Evolutionary conservation across 1,140 invertebrate species (phyloP).

Genomic region (Bombus sibiricus): DNA sequence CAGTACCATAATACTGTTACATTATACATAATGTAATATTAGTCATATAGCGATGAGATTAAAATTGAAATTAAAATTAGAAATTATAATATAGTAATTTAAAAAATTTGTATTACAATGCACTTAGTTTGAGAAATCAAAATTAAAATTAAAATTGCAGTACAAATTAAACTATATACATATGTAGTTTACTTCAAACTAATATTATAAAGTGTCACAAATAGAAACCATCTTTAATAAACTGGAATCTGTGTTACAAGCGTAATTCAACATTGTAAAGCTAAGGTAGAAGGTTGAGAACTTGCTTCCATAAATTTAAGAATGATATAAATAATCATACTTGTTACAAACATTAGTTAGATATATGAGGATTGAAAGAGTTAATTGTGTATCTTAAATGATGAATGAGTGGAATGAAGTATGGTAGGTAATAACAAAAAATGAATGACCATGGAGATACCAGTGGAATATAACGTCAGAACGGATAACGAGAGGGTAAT

Average conservation of each 20-base stretch:
- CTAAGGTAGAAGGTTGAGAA: no score
- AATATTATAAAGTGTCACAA: no score
- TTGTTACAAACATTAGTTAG: not conserved
- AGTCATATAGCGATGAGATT: not conserved
- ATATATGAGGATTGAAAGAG: not conserved
- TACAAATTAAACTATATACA: no score
- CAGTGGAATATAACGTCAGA: conserved; percentile 2
- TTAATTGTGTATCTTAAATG: not conserved
- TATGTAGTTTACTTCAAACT: no score
- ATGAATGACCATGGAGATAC: not conserved
- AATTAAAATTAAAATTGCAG: no score
- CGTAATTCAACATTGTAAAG: no score
- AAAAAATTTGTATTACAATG: no score
- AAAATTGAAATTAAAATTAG: not conserved
- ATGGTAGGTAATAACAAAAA: not conserved
- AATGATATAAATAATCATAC: not conserved
- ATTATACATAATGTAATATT: no score
- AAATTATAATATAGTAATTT: not conserved
- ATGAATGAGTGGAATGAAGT: not conserved
- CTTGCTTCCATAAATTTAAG: not conserved
- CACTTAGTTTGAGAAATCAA: no score
- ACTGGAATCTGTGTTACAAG: no score
- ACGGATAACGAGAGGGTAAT: not conserved
- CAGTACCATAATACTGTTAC: no score
- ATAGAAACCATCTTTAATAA: no score